Base-by-base conservation (phyloP, 2,797 vertebrate species). In the Poliocrania exsul region DNA sequence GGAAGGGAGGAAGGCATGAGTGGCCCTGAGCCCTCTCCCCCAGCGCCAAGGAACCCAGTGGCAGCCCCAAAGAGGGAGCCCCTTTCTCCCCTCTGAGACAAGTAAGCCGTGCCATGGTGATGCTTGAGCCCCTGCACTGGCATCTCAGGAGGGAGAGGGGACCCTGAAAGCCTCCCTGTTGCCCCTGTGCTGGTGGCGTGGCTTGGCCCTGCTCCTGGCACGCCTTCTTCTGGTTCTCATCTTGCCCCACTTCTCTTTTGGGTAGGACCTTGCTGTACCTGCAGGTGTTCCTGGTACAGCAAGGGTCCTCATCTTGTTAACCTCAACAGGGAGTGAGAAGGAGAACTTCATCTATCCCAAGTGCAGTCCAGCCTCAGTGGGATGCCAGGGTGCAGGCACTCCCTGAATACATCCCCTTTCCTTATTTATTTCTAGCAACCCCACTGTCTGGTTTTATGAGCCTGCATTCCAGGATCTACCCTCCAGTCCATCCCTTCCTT, bases 1-100 rank as follows among this genome's bases (percentile, higher is more conserved):
- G 93, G 98, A 97, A 88, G 98, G 98, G 53, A 96, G 93, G 79
- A 98, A 97, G 94, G 98, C 97, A 1, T 98, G 96, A 98, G 79
- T 25, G 10, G 40, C 70, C 47, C 85, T 77, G 62, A 51, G 5
- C 40, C 47, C 62, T 92, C 80, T 70, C 83, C 81, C 51, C 51
- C 81, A 54, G 74, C 2, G 1, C 87, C 75, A 71, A 96, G 85
- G 54, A 86, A 61, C 57, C 78, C 3, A 1, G 46, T 33, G 53
- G 44, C 56, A 37, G 44, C 46, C 71, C 83, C 23, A 2, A 15
- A 65, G 65, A 70, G 79, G 71, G 74, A 81, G 62, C 46, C 83
- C 86, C 82, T 86, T 89, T 88, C 66, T 92, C 56, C 81, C 95
- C 85, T 89, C 37, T 82, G 83, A 66, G 84, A 80, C 62, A 35